Evolutionary conservation across 2,888 invertebrate genomes (phyloP).

Genomic region (Coelopa pilipes): DNA sequence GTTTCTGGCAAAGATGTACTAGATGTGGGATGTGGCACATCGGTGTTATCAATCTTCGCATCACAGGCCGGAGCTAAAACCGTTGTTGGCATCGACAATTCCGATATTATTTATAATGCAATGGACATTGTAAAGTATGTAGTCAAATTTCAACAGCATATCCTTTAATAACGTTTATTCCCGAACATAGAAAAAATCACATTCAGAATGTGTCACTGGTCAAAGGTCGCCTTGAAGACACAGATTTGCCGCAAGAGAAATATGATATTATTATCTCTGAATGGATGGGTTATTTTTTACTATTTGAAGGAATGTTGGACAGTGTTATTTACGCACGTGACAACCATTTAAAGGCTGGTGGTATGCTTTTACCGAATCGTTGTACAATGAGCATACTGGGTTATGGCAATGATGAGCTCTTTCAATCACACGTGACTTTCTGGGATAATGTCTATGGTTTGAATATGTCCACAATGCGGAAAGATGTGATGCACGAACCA

Average conservation of each 20-base stretch:
- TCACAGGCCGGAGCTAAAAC: slow-evolving; percentile 91
- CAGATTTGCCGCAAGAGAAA: slow-evolving; percentile 76
- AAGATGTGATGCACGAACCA: slow-evolving; percentile 83
- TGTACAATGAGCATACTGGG: slow-evolving; percentile 86
- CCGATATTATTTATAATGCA: slow-evolving; percentile 94
- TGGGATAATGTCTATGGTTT: slow-evolving; percentile 96
- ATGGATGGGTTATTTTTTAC: slow-evolving; percentile 98
- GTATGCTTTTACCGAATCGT: slow-evolving; percentile 83
- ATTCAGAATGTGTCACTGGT: slow-evolving; percentile 77
- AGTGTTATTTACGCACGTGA: slow-evolving; percentile 91
- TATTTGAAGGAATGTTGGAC: slow-evolving; percentile 97
- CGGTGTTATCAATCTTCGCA: slow-evolving; percentile 97
- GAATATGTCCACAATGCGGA: slow-evolving; percentile 91
- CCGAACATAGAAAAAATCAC: slow-evolving; percentile 61
- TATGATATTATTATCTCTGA: slow-evolving; percentile 95
- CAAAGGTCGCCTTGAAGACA: slow-evolving; percentile 89
- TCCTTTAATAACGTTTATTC: background rate
- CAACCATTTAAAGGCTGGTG: slow-evolving; percentile 78
- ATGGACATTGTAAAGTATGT: slow-evolving; percentile 89
- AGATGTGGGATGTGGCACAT: slow-evolving; percentile 98
- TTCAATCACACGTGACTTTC: slow-evolving; percentile 79
- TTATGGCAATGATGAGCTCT: slow-evolving; percentile 79
- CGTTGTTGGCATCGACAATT: slow-evolving; percentile 95
- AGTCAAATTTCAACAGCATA: background rate
- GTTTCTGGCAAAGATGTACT: slow-evolving; percentile 82